Base-by-base conservation (phyloP, 2,888 invertebrate genomes). In the Oscheius onirici region DNA sequence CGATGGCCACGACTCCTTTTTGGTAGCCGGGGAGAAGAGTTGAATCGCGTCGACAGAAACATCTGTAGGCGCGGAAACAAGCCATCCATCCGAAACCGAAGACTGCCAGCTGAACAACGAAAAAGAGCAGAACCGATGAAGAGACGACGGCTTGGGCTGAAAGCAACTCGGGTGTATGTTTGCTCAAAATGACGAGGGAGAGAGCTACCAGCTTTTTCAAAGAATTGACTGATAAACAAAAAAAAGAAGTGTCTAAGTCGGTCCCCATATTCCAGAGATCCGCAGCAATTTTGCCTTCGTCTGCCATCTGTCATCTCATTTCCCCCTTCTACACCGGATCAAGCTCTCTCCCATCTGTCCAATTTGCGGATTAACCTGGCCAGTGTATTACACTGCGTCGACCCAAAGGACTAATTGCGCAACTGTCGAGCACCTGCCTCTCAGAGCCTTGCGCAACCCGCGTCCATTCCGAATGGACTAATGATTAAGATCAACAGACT, bases 11-110 rank as follows among this genome's bases (percentile, higher is more conserved):
- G 40, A 73, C 70, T 41, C 75, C 77, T 43, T 49, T 52, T 41
- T 73, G 71, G 46, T 69, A 75, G 40, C 77, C 75, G 15, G 77
- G 77, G 15, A 68, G 51, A 52, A 75, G 66, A 22, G 75, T 75
- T 11, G 55, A 44, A 24, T 77, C 69, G 24, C 67, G 57, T 20
- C 61, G 51, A 54, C 58, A 55, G 57, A 49, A 77, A 44, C 75
- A 77, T 44, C 69, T 24, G 55, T 71, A 73, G 26, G 77, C 51
- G 22, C 69, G 58, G 41, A 43, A 60, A 15, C 69, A 54, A 0
- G 68, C 74, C 22, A 69, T 61, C 69, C 71, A 74, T 10, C 73
- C 69, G 34, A 69, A 77, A 40, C 60, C 65, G 41, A 60, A 67
- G 17, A 76, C 17, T 5, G 49, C n/a, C 28, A 57, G 15, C 20